Evolutionary conservation across 2,113 vertebrate genomes (phyloP).

Genomic region (Crotalus helleri): DNA sequence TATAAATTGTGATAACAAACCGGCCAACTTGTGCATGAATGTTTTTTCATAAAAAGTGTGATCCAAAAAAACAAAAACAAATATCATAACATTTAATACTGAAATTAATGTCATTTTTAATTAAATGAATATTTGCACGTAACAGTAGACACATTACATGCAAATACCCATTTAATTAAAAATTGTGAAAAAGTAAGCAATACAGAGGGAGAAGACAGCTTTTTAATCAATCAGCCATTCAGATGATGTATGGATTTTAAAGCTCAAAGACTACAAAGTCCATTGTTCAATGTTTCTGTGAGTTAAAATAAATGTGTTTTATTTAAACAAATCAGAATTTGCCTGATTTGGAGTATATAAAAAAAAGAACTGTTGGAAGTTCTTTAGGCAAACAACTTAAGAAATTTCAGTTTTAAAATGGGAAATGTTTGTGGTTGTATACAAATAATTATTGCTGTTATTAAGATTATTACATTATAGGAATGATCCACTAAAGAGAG

Average conservation of each 20-base stretch:
- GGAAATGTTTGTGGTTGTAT: no score
- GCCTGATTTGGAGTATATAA: neutral
- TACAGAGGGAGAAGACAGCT: neutral
- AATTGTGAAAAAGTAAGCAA: neutral
- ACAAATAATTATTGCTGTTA: no score
- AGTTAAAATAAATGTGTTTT: neutral
- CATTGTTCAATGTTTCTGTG: neutral
- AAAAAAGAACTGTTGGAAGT: neutral
- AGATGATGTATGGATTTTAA: neutral
- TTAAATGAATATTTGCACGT: neutral
- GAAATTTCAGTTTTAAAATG: no score
- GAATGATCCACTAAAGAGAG: no score
- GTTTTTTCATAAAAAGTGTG: neutral
- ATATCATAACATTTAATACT: neutral
- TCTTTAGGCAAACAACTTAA: no score
- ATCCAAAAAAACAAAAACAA: neutral
- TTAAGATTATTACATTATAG: no score
- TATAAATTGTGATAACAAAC: neutral
- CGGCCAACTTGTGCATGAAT: neutral
- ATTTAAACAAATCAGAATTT: neutral
- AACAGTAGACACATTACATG: neutral
- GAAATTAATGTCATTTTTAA: neutral
- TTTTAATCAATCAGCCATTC: neutral
- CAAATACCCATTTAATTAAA: neutral
- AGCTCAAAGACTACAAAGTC: neutral